phyloP scores from a whole-genome alignment of 2,888 invertebrate species.

The Parthenolecanium corni region DNA sequence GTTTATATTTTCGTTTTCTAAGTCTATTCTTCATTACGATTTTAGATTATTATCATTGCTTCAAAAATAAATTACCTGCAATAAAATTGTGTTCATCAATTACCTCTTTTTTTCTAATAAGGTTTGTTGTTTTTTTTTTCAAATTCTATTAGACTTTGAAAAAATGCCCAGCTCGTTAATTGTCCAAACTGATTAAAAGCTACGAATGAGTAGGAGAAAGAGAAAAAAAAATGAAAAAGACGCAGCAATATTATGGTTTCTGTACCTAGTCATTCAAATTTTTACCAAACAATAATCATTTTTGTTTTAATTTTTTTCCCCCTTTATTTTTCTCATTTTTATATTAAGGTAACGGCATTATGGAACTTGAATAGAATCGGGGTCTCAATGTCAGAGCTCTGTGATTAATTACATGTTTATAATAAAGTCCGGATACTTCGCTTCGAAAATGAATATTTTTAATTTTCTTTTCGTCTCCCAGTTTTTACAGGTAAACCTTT shows the following conservation, averaged over 20 bases:
- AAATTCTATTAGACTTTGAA: too few species aligned
- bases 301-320: constrained; percentile 10
- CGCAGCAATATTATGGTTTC: background rate
- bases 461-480: constrained; percentile 3
- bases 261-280: constrained; percentile 10
- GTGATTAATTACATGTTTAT: constrained; percentile 21
- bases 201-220: too few species aligned
- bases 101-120: too few species aligned
- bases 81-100: too few species aligned
- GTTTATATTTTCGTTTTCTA: too few species aligned
- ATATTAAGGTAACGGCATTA: background rate
- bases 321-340: background rate
- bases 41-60: too few species aligned
- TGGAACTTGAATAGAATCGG: constrained; percentile 2
- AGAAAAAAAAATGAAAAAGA: background rate
- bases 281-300: constrained; percentile 14
- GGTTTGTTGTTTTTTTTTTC: too few species aligned
- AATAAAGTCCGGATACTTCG: constrained; percentile 13
- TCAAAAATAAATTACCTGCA: too few species aligned
- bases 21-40: too few species aligned
- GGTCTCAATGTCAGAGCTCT: background rate
- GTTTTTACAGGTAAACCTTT: background rate
- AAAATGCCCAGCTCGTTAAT: too few species aligned
- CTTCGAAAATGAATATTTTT: constrained; percentile 6
- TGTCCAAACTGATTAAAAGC: too few species aligned